Base-by-base conservation (phyloP, 1,140 invertebrate species). In the Anastrepha ludens region DNA sequence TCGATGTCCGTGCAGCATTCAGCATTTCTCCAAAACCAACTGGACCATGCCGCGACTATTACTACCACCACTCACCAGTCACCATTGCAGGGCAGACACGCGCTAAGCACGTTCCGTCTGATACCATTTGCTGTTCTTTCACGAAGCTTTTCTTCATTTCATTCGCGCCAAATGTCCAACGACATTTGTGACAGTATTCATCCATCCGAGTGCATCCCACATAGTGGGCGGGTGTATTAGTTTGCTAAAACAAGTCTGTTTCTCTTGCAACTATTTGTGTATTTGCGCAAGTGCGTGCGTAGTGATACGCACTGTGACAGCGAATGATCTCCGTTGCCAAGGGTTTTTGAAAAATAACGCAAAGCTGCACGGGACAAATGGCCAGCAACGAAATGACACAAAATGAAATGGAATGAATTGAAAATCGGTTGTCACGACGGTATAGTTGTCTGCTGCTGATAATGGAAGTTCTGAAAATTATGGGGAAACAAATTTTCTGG, bases 351-450 rank as follows among this genome's bases (percentile, higher is more conserved):
- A 81, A 81, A 81, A 55, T 81, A 47, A 20, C 17, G 15, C 47
- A 20, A 47, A 47, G 55, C n/a, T 81, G 74, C 74, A 55, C 2
- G 8, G 74, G 74, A 55, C 74, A 81, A 81, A 81, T 81, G 74
- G 55, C 74, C 74, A 81, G 55, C 74, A 81, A 81, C 74, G 47
- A 81, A 81, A 81, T 81, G 74, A 81, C 74, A 58, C 74, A 81
- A 81, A 81, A 81, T 81, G 44, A 55, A 81, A 81, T 81, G 74
- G 74, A 55, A 81, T 20, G 74, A 81, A 81, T 81, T 55, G 74
- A 81, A 81, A 81, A 50, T 81, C 74, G 74, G 74, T 58, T 55
- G n/a, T 55, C 74, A 50, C 55, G 74, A 47, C 74, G 20, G 55
- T 15, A 55, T 55, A 11, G 6, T 55, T 55, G 6, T 8, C 6